Conservation (phyloP, 2,113 vertebrate species). For the Alaudala cheleensis region DNA sequence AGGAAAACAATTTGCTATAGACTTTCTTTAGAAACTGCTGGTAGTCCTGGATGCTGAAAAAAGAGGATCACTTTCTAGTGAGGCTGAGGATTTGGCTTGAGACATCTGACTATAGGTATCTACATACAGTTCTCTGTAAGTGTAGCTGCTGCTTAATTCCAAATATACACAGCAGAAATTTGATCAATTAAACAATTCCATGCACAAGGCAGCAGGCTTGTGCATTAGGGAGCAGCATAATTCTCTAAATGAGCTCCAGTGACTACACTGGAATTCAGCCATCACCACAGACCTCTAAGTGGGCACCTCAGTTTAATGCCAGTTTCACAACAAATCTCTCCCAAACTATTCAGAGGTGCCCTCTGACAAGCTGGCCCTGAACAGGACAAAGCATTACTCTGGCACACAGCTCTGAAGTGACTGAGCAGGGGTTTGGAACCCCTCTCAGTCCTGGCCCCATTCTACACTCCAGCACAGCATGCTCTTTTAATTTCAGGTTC, state of each 20-base stretch:
- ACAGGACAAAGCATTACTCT: not conserved
- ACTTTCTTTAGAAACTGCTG: not conserved
- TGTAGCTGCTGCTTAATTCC: not conserved
- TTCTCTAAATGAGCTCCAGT: not conserved
- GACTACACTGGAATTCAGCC: not conserved
- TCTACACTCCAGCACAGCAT: not conserved
- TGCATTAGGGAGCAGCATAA: not conserved
- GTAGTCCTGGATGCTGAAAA: not conserved
- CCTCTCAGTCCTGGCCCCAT: not conserved
- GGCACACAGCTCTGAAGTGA: not conserved
- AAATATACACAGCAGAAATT: not conserved
- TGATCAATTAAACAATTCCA: not conserved
- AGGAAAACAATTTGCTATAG: not conserved
- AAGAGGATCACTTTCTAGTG: not conserved
- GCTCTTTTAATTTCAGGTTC: not conserved
- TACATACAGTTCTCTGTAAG: not conserved
- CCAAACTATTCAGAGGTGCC: not conserved
- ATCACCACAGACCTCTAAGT: not conserved
- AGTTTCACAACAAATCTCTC: not conserved
- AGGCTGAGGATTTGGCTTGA: not conserved
- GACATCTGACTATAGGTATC: not conserved
- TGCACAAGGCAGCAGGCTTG: fast-evolving
- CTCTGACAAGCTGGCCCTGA: not conserved
- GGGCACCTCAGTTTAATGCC: not conserved
- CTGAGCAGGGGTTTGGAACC: not conserved